Evolutionary conservation across 2,888 invertebrate genomes (phyloP), one percentile per base, ranked within the genome.

Genomic region (Rhodophaea formosa): DNA sequence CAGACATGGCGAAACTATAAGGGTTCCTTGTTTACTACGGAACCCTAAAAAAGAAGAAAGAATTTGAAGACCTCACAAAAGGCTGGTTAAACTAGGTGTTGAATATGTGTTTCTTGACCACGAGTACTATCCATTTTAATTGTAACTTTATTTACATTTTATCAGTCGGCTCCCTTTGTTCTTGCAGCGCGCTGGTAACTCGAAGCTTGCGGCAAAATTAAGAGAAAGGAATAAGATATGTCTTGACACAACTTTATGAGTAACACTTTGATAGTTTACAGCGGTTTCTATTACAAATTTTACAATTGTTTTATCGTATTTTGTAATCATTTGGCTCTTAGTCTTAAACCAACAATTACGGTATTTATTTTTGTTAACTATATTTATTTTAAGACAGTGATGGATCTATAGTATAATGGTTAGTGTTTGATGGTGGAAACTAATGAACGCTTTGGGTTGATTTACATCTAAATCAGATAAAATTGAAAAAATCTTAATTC

Each of bases 31-130:
- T n/a, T n/a, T n/a, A n/a, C n/a, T n/a, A n/a, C n/a, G n/a, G n/a
- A n/a, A n/a, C n/a, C n/a, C n/a, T n/a, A n/a, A n/a, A n/a, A 5
- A 23, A 23, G 3, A 23, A 23, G 23, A 5, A 23, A 23, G 5
- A 23, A n/a, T n/a, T 23, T 23, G 2, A 23, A 23, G 23, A 23
- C 23, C 5, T 23, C 23, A n/a, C 5, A 23, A 23, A 23, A 3
- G 23, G 23, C 23, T 23, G 5, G 23, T 23, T 23, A 23, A 23
- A 23, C 23, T 23, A 3, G 5, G 23, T 23, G 23, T 23, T 23
- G 23, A 23, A 3, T n/a, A n/a, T 23, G 23, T 23, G 79, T 69
- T 60, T 59, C 55, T 62, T 65, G 66, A 30, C 17, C n/a, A 6
- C 12, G 30, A 29, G 29, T 30, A 44, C 29, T 29, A 23, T 23